Percentiles rank a stretch among this genome's conserved stretches.
Conservation (phyloP, 2,797 vertebrate genomes). For the Megalops cyprinoides region DNA sequence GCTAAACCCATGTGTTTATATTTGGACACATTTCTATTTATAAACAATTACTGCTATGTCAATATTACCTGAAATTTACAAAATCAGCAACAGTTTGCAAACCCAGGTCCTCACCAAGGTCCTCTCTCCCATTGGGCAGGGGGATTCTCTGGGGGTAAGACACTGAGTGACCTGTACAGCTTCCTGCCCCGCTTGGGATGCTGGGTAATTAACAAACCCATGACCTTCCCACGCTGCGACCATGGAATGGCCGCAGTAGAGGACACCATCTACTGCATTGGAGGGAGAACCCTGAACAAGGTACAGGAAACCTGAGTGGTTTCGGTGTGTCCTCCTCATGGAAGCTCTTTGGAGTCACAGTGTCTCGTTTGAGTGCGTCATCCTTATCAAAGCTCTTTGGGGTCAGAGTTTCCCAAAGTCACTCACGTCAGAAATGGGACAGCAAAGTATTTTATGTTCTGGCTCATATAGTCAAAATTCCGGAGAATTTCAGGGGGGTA, state of each 20-base stretch:
- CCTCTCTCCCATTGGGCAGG: conserved; percentile 39
- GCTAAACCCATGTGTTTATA: too few species aligned
- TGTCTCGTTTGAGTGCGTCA: background rate
- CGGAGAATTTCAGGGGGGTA: too few species aligned
- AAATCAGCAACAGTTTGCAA: too few species aligned
- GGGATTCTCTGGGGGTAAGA: conserved; percentile 55
- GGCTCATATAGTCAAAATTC: background rate
- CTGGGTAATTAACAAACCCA: conserved; percentile 57
- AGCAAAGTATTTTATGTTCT: background rate
- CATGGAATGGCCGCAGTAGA: conserved; percentile 57
- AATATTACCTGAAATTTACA: too few species aligned
- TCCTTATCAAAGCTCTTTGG: background rate
- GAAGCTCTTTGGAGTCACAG: background rate
- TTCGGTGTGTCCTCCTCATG: too few species aligned
- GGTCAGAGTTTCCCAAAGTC: background rate
- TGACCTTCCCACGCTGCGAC: conserved; percentile 56
- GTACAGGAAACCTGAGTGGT: conserved; percentile 50
- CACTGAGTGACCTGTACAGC: conserved; percentile 53
- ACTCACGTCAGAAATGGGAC: conserved; percentile 18
- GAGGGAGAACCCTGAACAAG: conserved; percentile 56
- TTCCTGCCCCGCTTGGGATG: conserved; percentile 54
- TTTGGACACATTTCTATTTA: background rate
- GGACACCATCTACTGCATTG: conserved; percentile 60
- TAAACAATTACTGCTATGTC: too few species aligned
- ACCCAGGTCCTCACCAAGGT: background rate